Conservation (phyloP, 2,113 vertebrate genomes). For the Corvus hawaiiensis region DNA sequence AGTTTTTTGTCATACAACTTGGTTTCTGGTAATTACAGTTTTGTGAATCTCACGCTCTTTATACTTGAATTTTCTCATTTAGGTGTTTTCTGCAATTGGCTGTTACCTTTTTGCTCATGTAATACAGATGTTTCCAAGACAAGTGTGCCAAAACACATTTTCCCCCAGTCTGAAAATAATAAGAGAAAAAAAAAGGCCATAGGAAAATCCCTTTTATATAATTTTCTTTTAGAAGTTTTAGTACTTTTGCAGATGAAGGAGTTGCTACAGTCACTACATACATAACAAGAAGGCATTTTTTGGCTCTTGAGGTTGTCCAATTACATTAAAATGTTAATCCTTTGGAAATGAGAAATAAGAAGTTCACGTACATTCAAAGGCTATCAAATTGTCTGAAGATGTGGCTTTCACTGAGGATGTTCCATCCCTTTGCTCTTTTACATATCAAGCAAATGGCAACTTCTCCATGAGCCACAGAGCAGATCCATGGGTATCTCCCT, state of each 20-base stretch:
- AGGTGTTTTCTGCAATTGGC: neutral
- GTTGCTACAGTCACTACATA: neutral
- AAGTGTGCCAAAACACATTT: neutral
- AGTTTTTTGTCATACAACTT: neutral
- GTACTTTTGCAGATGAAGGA: neutral
- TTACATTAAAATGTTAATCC: neutral
- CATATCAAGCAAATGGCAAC: neutral
- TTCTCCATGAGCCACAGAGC: accelerated
- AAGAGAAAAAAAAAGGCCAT: accelerated
- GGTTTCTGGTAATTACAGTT: neutral
- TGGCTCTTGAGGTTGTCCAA: accelerated
- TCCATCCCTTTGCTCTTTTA: neutral
- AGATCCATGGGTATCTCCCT: accelerated
- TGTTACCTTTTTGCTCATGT: neutral
- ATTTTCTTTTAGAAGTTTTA: neutral
- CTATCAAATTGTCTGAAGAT: neutral
- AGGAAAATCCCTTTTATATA: neutral
- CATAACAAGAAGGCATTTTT: accelerated
- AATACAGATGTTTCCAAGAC: neutral
- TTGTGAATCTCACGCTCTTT: neutral
- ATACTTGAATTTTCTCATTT: neutral
- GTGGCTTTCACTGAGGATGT: neutral
- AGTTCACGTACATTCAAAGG: neutral
- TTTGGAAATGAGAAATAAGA: neutral
- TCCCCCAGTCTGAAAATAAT: neutral